Evolutionary conservation across 2,888 invertebrate genomes (phyloP), one percentile per base, ranked within the genome.

Genomic region (Bruchidius siliquastri): DNA sequence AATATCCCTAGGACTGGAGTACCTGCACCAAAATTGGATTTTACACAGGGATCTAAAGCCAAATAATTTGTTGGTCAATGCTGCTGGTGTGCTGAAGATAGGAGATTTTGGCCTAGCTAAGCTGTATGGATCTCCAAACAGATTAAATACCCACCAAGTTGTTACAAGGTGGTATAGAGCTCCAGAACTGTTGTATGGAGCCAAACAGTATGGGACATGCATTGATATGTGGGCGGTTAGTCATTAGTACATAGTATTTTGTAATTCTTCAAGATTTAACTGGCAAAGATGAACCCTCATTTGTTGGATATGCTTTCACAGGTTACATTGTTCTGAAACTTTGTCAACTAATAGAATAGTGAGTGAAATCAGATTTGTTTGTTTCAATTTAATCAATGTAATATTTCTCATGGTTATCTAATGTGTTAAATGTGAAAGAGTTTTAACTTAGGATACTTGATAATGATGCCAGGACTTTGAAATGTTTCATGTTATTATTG

Each of bases 61-160:
- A 0, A 99, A 99, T 86, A 99, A 99, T 89, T 91, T 99, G 83
- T 89, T 99, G 26, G 95, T 99, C 22, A 96, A 98, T 86, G 90
- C 93, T 26, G 92, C 93, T 80, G 99, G 99, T 4, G 90, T 98
- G 22, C 87, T 99, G 6, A 99, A 99, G 88, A 94, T 99, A 82
- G 99, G 97, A 77, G 99, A 99, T 91, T 99, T 99, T 90, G 99
- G 99, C 84, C 89, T 99, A 77, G 99, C 99, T 0, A 97, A 98
- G 85, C 94, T 95, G 83, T 99, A 93, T 88, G 99, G 99, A 0
- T 98, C 99, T 0, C 99, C 99, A 2, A 96, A 94, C 83, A 90
- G 99, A 83, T 90, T 96, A 80, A 97, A 98, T 85, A 99, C 99
- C 2, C 97, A 99, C 90, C 98, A 99, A 88, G 98, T 98, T 70